Percentiles rank a stretch among this genome's conserved stretches.
These are phyloP conservation scores for Lycophotia porphyrea DNA, from an alignment of 2,888 invertebrate species.

Conservation along the genomic window DNA sequence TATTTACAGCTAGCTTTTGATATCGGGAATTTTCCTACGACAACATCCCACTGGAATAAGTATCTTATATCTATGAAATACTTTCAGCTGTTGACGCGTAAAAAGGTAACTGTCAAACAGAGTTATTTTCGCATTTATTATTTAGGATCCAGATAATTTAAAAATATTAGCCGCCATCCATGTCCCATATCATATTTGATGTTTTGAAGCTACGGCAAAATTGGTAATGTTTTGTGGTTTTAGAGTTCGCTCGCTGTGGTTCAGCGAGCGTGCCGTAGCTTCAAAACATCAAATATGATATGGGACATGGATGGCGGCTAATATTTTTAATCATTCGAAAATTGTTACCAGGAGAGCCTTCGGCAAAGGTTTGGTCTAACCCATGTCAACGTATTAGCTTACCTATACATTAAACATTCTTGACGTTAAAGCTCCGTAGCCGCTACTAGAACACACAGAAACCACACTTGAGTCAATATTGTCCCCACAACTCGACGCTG, in stretches of 20 bases:
- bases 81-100: not conserved
- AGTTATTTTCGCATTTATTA: not conserved
- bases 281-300: not conserved
- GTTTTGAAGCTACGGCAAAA: not conserved
- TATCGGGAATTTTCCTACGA: not conserved
- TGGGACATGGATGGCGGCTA: slow-evolving; percentile 15
- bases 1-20: not conserved
- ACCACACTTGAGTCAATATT: slow-evolving; percentile 86
- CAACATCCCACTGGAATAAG: not conserved
- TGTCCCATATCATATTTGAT: slow-evolving; percentile 10
- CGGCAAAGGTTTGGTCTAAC: slow-evolving; percentile 45
- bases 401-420: slow-evolving; percentile 43
- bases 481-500: slow-evolving; percentile 71
- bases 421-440: slow-evolving; percentile 64
- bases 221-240: too few relatives aligned
- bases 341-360: slow-evolving; percentile 10
- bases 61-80: not conserved
- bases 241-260: too few relatives aligned
- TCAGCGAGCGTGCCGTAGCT: too few relatives aligned
- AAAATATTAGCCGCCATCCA: slow-evolving; percentile 28
- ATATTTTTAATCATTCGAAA: slow-evolving; percentile 35
- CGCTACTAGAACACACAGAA: slow-evolving; percentile 68
- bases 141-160: not conserved
- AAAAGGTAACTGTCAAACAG: too few relatives aligned
- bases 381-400: slow-evolving; percentile 68